Base-by-base conservation (phyloP, 2,888 invertebrate genomes). In the Strigamia crassipes region DNA sequence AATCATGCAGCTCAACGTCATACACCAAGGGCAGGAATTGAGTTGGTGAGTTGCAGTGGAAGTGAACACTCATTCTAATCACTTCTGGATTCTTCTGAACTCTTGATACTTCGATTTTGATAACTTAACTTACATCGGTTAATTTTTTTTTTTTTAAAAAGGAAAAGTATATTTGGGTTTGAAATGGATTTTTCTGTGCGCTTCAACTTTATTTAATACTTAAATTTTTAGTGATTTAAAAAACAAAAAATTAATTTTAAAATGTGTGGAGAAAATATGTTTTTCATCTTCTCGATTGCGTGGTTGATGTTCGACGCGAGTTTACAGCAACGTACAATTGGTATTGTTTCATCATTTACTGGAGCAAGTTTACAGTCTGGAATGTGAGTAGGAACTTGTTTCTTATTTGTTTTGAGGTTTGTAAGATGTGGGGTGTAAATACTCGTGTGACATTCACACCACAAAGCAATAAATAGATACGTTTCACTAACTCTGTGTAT, bases 1-100 rank as follows among this genome's bases (percentile, higher is more conserved):
- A 56, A 56, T 56, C 56, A 56, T 9, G 56, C n/a, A 15, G 18
- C n/a, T 18, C 1, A 56, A 56, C 56, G 56, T 56, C 56, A 56
- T 56, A 56, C 56, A 56, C 56, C 56, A 56, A 56, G 56, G 56
- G 56, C 56, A 56, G 56, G 56, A 56, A 56, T 56, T 56, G 56
- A 56, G 56, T 56, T 56, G 56, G 56, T 56, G 56, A 56, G 56
- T 56, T 56, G 56, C 56, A 18, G 56, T 56, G 56, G 56, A 56
- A 56, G 56, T 56, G 56, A n/a, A 56, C 56, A 56, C 56, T 56
- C 56, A 56, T 56, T 56, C 56, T 56, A 56, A 56, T 56, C 56
- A 56, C 56, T 56, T 56, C 56, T 56, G 56, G 56, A 56, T 56
- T 56, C 56, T 18, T 18, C 56, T 56, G 18, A 18, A 56, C 56